Evolutionary conservation across 2,888 invertebrate species (phyloP).

Genomic region (Drosophila atripex): DNA sequence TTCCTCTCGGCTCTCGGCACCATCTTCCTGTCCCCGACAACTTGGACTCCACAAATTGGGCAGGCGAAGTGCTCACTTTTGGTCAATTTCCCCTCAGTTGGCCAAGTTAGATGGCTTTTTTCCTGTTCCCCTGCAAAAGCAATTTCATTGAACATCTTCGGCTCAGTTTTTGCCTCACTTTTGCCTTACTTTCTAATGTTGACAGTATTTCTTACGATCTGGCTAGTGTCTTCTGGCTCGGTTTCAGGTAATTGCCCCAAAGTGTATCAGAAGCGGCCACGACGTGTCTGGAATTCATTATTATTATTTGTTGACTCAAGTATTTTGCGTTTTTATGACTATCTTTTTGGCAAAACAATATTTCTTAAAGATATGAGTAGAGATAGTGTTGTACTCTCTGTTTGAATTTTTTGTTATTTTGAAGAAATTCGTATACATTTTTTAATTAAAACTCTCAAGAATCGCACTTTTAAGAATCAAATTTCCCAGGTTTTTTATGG

Average conservation of each 20-base stretch:
- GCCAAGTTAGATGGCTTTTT: conserved; percentile 4
- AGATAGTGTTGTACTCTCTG: background rate
- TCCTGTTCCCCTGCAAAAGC: conserved; percentile 13
- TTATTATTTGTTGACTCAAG: conserved; percentile 44
- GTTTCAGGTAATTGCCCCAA: conserved; percentile 25
- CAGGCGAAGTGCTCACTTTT: conserved; percentile 73
- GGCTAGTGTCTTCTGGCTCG: conserved; percentile 15
- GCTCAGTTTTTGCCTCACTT: conserved; percentile 49
- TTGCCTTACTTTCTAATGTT: conserved; percentile 69
- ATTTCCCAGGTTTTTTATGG: background rate
- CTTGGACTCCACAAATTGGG: conserved; percentile 68
- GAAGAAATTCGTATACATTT: too few species aligned
- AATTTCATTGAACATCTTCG: conserved; percentile 70
- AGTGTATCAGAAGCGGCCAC: conserved; percentile 28
- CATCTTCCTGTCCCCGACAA: conserved; percentile 70
- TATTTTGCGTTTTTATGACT: conserved; percentile 37
- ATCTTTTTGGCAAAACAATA: conserved; percentile 34
- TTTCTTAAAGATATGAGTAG: background rate
- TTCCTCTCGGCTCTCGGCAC: conserved; percentile 5
- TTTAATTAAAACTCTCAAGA: too few species aligned
- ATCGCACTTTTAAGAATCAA: too few species aligned
- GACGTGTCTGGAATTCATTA: conserved; percentile 67
- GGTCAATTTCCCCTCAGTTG: conserved; percentile 63
- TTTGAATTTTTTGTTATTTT: background rate
- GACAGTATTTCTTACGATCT: conserved; percentile 34